phyloP scores from a whole-genome alignment of 2,888 invertebrate genomes.

The Gasteruption jaculator region DNA sequence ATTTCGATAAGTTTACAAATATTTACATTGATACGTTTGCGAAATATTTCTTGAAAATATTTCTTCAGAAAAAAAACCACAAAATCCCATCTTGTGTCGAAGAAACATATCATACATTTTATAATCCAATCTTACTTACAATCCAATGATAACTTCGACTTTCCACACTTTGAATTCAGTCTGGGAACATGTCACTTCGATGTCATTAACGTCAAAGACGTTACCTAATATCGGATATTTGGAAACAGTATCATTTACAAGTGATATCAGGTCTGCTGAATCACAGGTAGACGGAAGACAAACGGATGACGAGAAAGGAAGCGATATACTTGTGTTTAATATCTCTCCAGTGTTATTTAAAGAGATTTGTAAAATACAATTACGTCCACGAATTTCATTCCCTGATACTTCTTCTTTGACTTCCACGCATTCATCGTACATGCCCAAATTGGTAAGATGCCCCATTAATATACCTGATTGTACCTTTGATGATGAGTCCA shows the following conservation, averaged over 20 bases:
- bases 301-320: conserved; percentile 42
- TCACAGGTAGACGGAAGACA: conserved; percentile 51
- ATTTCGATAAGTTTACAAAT: too few species aligned
- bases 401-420: conserved; percentile 27
- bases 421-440: conserved; percentile 50
- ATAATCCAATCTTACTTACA: too few species aligned
- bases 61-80: too few species aligned
- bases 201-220: conserved; percentile 3
- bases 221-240: conserved; percentile 2
- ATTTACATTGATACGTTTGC: too few species aligned
- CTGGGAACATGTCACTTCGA: conserved; percentile 17
- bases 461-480: conserved; percentile 51
- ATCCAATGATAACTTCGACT: conserved; percentile 19
- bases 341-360: conserved; percentile 35
- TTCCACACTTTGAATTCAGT: conserved; percentile 22
- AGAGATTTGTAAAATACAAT: too few species aligned
- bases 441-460: conserved; percentile 50
- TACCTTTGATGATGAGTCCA: conserved; percentile 53
- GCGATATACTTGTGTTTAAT: conserved; percentile 24
- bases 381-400: conserved; percentile 45
- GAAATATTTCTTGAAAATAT: too few species aligned
- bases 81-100: too few species aligned
- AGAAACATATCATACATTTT: too few species aligned
- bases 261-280: conserved; percentile 32
- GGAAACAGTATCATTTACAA: conserved; percentile 19